Evolutionary conservation across 2,797 vertebrate species (phyloP).

Genomic region (Hydrolagus colliei): DNA sequence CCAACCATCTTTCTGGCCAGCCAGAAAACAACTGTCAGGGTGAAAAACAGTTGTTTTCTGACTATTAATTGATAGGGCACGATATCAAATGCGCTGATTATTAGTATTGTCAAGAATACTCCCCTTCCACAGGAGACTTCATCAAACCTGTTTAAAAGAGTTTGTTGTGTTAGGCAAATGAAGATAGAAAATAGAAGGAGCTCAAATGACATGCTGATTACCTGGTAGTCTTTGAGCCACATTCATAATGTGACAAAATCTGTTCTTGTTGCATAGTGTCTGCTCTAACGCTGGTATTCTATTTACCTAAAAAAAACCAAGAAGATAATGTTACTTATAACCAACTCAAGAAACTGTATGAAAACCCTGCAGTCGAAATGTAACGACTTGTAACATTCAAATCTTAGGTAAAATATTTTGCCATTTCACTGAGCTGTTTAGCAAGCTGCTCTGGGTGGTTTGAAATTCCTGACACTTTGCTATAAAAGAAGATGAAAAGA

Average conservation of each 20-base stretch:
- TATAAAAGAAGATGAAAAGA: not conserved
- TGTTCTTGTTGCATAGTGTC: conserved; percentile 72
- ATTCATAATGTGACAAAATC: conserved; percentile 59
- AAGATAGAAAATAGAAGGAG: not conserved
- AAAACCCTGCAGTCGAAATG: not conserved
- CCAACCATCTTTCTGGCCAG: too few relatives aligned
- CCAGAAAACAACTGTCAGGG: too few relatives aligned
- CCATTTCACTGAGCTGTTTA: not conserved
- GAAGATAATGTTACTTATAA: not conserved
- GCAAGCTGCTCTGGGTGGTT: too few relatives aligned
- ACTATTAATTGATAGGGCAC: too few relatives aligned
- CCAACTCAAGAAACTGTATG: not conserved
- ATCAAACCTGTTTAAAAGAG: not conserved
- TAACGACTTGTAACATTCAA: not conserved
- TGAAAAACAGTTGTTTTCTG: too few relatives aligned
- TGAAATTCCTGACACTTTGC: too few relatives aligned
- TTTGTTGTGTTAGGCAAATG: not conserved
- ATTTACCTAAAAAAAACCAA: conserved; percentile 65
- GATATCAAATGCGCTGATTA: too few relatives aligned
- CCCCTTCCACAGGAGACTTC: not conserved
- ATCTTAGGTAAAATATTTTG: not conserved
- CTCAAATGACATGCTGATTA: conserved; percentile 44
- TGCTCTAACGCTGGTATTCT: conserved; percentile 64
- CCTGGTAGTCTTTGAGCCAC: conserved; percentile 62
- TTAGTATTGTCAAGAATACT: not conserved